Base-by-base conservation (phyloP, 2,797 vertebrate genomes). In the Pangasius macronema region DNA sequence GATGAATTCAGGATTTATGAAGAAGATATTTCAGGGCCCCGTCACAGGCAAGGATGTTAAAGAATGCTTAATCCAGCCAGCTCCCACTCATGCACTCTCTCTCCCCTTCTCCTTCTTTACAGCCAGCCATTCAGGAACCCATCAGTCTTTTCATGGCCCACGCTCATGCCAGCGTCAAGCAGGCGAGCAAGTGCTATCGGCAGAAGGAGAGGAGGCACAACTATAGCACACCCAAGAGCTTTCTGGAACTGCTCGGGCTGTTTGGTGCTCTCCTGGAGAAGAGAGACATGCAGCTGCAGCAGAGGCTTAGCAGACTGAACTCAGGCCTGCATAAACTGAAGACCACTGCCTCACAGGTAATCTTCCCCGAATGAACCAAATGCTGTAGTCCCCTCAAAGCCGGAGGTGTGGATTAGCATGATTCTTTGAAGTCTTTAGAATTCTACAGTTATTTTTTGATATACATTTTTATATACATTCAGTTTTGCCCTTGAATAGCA, bases 111-210 rank as follows among this genome's bases (percentile, higher is more conserved):
- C 88, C 89, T 85, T 88, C 91, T 95, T 95, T 97, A 93, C 94
- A 98, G 96, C 94, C 94, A 79, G 92, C 92, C 73, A 89, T 96
- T 92, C 95, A 96, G 93, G 95, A 97, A 91, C 95, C 95, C 87
- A 93, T 98, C 92, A 96, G 96, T 91, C 94, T 95, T 93, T 98
- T 98, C 95, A 97, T 97, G 97, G 96, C 95, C 84, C 95, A 96
- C 5, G 95, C 95, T 92, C 96, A 96, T 90, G 95, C 92, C 91
- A 96, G 94, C 84, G 95, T 97, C 91, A 97, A 95, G 90, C 94
- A 94, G 85, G 94, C 96, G 92, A 96, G 96, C 93, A 92, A 95
- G 93, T 96, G 95, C 93, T 96, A 95, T 92, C 94, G 90, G 89
- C 89, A 87, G 91, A 96, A 97, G 90, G 96, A 97, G 92, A 97